Conservation (phyloP, 1,140 invertebrate genomes). For the Saccostrea echinata region DNA sequence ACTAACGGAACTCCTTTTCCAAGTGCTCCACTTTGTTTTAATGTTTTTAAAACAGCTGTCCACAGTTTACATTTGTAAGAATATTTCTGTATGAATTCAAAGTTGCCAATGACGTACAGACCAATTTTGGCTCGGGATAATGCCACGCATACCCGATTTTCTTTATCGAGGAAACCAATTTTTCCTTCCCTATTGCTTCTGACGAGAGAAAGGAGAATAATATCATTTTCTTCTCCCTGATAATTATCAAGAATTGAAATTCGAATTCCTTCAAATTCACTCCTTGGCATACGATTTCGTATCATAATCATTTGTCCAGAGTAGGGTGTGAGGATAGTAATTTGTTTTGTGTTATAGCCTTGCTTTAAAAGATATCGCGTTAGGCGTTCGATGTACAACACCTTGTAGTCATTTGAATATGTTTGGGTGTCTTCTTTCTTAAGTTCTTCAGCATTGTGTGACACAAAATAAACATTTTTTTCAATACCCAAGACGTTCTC, state of each 20-base stretch:
- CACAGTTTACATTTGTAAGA: constrained; percentile 84
- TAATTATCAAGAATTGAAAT: constrained; percentile 88
- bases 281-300: constrained; percentile 70
- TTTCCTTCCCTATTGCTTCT: constrained; percentile 84
- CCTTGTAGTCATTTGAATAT: constrained; percentile 76
- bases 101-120: constrained; percentile 86
- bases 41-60: constrained; percentile 72
- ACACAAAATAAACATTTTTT: constrained; percentile 79
- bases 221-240: constrained; percentile 90
- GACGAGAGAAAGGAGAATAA: constrained; percentile 91
- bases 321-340: constrained; percentile 80
- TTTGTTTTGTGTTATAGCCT: constrained; percentile 73
- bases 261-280: constrained; percentile 68
- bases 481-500: constrained; percentile 75
- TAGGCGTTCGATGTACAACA: constrained; percentile 69
- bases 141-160: constrained; percentile 91
- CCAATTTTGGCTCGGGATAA: constrained; percentile 89
- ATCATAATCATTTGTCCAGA: constrained; percentile 76
- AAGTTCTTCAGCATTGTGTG: constrained; percentile 74
- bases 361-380: constrained; percentile 78
- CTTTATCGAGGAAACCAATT: constrained; percentile 88
- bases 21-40: background rate
- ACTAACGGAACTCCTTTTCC: constrained; percentile 70
- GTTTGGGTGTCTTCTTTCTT: constrained; percentile 71
- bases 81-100: constrained; percentile 83